Base-by-base conservation (phyloP, 1,140 invertebrate genomes). In the Pinna nobilis region DNA sequence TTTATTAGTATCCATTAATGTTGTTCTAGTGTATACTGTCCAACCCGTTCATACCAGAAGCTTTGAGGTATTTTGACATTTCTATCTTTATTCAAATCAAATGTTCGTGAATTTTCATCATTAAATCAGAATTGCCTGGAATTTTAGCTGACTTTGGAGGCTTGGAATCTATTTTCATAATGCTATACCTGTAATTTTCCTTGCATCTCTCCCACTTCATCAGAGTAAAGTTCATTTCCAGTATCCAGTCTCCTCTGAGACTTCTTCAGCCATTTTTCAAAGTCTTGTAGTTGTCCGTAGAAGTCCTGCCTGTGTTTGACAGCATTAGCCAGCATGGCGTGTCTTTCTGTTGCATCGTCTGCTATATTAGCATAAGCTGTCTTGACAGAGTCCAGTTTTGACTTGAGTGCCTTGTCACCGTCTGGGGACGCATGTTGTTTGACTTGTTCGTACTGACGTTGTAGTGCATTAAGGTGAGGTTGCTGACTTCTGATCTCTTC, bases 241-340 rank as follows among this genome's bases (percentile, higher is more conserved):
- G 94, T 93, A 49, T 93, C 92, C 23, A 95, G 92, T 79, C 94
- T 93, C 23, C 92, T 90, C 78, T 93, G 91, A 51, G 96, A 91
- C 64, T 93, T 91, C 50, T 94, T 93, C 88, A 97, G 92, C 95
- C 95, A 97, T 60, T 93, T 94, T 55, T 94, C 93, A 83, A 97
- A 95, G 75, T 94, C 93, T 13, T 93, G 91, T 53, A 97, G 90
- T 84, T 94, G 94, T 28, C 93, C 92, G 79, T 95, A 92, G 77
- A 97, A 95, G 84, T 97, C 95, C 91, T 82, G 93, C 91, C 74
- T 91, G 90, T 90, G 95, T 95, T 15, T 96, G 80, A 75, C 91
- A 85, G 47, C 91, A 90, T 18, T 79, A 18, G 76, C 65, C 5
- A 89, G 71, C 63, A 83, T 82, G 30, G 84, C 79, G 70, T 88